Evolutionary conservation across 2,888 invertebrate species (phyloP).

Genomic region (Oxytorus armatus): DNA sequence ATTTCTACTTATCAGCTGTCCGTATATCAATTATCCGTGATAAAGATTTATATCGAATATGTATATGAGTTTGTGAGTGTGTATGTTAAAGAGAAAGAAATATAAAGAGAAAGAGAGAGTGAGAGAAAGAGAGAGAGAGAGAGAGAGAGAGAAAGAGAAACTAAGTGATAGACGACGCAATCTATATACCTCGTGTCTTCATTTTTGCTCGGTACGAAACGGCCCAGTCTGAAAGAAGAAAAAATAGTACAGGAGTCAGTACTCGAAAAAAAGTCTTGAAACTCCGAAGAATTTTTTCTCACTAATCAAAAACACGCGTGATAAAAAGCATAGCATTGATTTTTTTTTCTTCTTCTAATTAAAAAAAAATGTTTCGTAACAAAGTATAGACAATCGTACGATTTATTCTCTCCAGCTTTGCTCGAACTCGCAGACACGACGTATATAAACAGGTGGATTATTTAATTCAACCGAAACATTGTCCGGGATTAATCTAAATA

Average conservation of each 20-base stretch:
- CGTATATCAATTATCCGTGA: neutral
- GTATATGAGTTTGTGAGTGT: neutral
- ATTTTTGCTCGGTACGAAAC: constrained; percentile 77
- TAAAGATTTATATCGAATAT: constrained; percentile 2
- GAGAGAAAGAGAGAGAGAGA: constrained; percentile 23
- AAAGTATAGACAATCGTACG: neutral
- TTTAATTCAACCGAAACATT: neutral
- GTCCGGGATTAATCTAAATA: neutral
- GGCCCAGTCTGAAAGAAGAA: constrained; percentile 79
- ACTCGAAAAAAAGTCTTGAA: constrained; percentile 56
- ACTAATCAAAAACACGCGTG: constrained; percentile 32
- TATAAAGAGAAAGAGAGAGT: constrained; percentile 11
- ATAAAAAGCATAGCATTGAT: constrained; percentile 17
- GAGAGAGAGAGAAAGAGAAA: constrained; percentile 24
- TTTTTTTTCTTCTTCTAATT: too few relatives aligned
- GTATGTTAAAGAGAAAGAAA: neutral
- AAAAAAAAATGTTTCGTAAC: neutral
- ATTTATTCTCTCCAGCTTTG: constrained; percentile 3
- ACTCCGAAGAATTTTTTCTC: constrained; percentile 53
- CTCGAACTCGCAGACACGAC: constrained; percentile 37
- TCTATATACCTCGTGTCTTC: constrained; percentile 77
- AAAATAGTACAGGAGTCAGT: constrained; percentile 75
- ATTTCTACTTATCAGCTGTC: constrained; percentile 23
- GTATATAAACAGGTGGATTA: neutral
- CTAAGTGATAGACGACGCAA: constrained; percentile 48